Conservation (phyloP, 2,797 vertebrate genomes). For the Anomalospiza imberbis region DNA sequence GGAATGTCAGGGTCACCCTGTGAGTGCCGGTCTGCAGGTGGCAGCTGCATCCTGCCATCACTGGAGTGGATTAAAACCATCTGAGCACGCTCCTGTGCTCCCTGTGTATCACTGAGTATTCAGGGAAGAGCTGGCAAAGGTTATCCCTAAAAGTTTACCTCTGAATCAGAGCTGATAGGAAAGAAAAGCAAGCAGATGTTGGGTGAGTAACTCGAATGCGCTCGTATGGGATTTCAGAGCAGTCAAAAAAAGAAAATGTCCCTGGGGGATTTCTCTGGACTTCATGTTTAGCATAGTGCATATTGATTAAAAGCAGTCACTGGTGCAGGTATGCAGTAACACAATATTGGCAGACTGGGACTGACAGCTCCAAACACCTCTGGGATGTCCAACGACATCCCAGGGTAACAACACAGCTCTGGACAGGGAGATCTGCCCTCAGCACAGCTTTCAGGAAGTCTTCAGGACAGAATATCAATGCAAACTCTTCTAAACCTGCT, state of each 20-base stretch:
- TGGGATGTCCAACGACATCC: not conserved
- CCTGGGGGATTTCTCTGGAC: not conserved
- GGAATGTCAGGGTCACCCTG: not conserved
- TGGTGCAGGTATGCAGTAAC: not conserved
- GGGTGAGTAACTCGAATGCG: not conserved
- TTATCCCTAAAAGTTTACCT: not conserved
- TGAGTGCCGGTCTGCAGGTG: not conserved
- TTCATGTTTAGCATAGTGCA: not conserved
- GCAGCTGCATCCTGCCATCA: slow-evolving; percentile 17
- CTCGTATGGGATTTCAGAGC: not conserved
- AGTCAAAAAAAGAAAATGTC: not conserved
- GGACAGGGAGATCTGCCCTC: not conserved
- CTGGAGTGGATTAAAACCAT: not conserved
- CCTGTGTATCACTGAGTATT: not conserved
- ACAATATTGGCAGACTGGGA: not conserved
- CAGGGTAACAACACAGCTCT: not conserved
- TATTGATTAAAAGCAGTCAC: not conserved
- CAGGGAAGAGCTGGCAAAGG: not conserved
- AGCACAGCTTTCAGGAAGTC: not conserved
- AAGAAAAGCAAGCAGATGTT: not conserved
- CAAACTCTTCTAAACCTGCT: not conserved
- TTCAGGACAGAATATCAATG: not conserved
- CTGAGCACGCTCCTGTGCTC: not conserved
- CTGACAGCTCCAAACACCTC: not conserved
- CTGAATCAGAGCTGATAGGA: not conserved